These are phyloP conservation scores for Epicauta chinensis DNA, from an alignment of 1,140 invertebrate species.

Conservation along the genomic window DNA sequence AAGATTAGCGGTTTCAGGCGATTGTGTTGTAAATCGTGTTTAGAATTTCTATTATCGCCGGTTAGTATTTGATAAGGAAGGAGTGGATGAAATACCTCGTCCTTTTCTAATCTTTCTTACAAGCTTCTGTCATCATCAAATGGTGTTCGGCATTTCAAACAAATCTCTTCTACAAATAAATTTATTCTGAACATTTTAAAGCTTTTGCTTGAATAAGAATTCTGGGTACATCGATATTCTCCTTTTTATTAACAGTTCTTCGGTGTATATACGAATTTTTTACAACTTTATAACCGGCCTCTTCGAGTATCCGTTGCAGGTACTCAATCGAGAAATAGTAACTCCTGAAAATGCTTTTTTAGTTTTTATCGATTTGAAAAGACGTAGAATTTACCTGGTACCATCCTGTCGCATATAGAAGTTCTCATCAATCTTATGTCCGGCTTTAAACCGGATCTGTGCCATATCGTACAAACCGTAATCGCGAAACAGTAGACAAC, in stretches of 20 bases:
- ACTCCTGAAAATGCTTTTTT: constrained; percentile 55
- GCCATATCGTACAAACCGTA: constrained; percentile 99
- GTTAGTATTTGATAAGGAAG: not conserved
- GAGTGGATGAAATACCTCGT: too few relatives aligned
- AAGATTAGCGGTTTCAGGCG: constrained; percentile 47
- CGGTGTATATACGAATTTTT: constrained; percentile 73
- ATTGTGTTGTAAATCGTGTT: constrained; percentile 51
- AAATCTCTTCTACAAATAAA: too few relatives aligned
- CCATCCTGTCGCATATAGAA: constrained; percentile 97
- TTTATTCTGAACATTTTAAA: too few relatives aligned
- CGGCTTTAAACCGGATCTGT: constrained; percentile 87
- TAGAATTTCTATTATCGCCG: constrained; percentile 3
- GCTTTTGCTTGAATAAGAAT: constrained; percentile 93
- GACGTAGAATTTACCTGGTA: constrained; percentile 62
- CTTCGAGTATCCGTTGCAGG: constrained; percentile 53
- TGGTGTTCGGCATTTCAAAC: too few relatives aligned
- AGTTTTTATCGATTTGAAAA: constrained; percentile 6
- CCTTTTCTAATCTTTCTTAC: too few relatives aligned
- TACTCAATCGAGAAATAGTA: constrained; percentile 76
- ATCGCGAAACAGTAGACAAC: constrained; percentile 86
- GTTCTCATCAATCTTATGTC: constrained; percentile 89
- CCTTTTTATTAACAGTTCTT: constrained; percentile 85
- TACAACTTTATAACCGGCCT: constrained; percentile 62
- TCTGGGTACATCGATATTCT: constrained; percentile 81
- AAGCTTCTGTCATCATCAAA: too few relatives aligned